Evolutionary conservation across 1,140 invertebrate genomes (phyloP).

Genomic region (Polypedilum vanderplanki): DNA sequence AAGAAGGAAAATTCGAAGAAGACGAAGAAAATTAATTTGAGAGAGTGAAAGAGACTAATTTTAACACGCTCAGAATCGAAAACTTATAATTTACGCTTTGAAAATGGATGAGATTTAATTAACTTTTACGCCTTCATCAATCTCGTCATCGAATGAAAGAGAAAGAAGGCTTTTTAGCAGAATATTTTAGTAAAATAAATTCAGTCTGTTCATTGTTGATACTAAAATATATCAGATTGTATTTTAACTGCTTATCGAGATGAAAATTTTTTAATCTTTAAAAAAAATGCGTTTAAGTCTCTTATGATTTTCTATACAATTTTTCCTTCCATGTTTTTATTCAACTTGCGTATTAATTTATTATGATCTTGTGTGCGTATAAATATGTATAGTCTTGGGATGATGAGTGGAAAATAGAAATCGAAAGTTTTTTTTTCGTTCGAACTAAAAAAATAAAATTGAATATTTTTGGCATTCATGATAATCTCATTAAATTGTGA

Average conservation of each 20-base stretch:
- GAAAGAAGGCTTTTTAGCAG: too few species aligned
- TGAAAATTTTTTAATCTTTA: too few species aligned
- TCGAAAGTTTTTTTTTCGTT: constrained; percentile 10
- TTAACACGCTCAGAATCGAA: constrained; percentile 7
- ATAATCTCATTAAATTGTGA: constrained; percentile 19
- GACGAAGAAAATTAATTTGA: too few species aligned
- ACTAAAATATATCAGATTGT: too few species aligned
- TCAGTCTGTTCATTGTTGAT: background rate
- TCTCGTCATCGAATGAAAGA: too few species aligned
- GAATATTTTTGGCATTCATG: constrained; percentile 12
- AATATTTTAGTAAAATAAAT: background rate
- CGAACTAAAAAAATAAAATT: background rate
- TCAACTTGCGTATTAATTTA: background rate
- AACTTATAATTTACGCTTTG: background rate
- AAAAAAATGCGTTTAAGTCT: too few species aligned
- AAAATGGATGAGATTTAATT: constrained; percentile 19
- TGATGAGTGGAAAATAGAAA: constrained; percentile 8
- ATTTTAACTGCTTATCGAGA: too few species aligned
- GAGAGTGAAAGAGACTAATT: too few species aligned
- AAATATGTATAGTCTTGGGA: background rate
- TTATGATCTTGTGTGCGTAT: constrained; percentile 1
- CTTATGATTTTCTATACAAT: too few species aligned
- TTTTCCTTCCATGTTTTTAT: background rate
- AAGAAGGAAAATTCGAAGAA: background rate
- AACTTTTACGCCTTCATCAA: constrained; percentile 17